Evolutionary conservation across 2,113 vertebrate genomes (phyloP).

Genomic region (Climacteris rufus): DNA sequence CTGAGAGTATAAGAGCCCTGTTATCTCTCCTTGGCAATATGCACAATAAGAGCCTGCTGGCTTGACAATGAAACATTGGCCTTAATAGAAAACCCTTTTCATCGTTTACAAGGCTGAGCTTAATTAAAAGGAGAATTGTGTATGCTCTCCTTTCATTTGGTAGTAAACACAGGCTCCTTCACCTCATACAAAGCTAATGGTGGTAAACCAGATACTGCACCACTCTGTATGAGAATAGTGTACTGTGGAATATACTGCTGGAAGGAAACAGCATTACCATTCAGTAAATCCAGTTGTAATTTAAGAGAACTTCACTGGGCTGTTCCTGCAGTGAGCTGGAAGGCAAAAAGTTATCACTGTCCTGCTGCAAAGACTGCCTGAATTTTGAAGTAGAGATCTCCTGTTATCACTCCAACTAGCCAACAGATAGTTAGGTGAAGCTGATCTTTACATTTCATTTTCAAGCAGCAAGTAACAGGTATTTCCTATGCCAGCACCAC

Average conservation of each 20-base stretch:
- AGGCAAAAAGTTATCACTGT: background rate
- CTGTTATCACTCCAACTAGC: background rate
- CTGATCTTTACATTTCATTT: background rate
- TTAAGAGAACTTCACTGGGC: background rate
- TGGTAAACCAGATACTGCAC: background rate
- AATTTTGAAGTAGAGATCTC: background rate
- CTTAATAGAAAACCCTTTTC: constrained; percentile 27
- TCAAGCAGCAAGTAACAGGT: background rate
- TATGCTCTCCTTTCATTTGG: constrained; percentile 32
- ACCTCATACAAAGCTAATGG: constrained; percentile 18
- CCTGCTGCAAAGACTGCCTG: background rate
- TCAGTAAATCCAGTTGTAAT: background rate
- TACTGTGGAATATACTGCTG: background rate
- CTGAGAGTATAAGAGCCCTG: constrained; percentile 16
- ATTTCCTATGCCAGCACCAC: background rate
- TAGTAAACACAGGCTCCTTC: constrained; percentile 40
- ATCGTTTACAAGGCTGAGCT: constrained; percentile 15
- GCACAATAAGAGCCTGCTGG: constrained; percentile 28
- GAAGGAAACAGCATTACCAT: background rate
- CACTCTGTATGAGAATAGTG: background rate
- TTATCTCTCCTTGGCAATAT: constrained; percentile 50
- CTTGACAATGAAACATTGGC: constrained; percentile 6
- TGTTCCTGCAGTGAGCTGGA: background rate
- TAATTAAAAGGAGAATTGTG: constrained; percentile 56
- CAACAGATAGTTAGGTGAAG: background rate